A percentile compares a stretch with the other conserved stretches of the same genome.
Conservation (phyloP, 2,888 invertebrate genomes). For the Leucophenga maculata region DNA sequence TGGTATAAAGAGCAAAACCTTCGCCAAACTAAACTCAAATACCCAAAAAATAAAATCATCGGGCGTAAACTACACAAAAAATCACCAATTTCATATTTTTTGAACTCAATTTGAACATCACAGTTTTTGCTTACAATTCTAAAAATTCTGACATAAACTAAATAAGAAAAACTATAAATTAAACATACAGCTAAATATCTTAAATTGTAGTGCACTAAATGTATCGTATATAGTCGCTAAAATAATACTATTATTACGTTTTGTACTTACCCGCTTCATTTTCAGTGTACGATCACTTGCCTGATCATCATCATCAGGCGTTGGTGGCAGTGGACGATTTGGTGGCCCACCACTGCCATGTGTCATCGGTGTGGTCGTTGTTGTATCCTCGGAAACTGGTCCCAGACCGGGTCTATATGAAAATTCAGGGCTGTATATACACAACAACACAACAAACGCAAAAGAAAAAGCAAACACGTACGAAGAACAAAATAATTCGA, state of each 20-base stretch:
- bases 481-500: constrained; percentile 42
- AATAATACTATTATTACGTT: not conserved
- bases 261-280: constrained; percentile 88
- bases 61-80: constrained; percentile 27
- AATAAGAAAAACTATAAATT: constrained; percentile 8
- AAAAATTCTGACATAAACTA: constrained; percentile 1
- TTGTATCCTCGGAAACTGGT: constrained; percentile 76
- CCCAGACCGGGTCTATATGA: constrained; percentile 84
- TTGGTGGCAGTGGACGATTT: constrained; percentile 93
- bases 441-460: constrained; percentile 68
- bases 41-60: not conserved
- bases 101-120: not conserved
- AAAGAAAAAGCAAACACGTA: constrained; percentile 43
- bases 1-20: not conserved
- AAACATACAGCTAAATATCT: too few relatives aligned
- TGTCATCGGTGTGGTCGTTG: constrained; percentile 66
- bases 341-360: constrained; percentile 82
- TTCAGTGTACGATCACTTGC: constrained; percentile 90
- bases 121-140: constrained; percentile 19
- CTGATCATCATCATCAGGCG: constrained; percentile 92
- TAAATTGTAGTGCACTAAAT: not conserved
- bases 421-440: constrained; percentile 80
- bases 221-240: not conserved
- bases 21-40: constrained; percentile 1
- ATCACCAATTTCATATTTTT: constrained; percentile 35